These are phyloP conservation scores for Calidris pygmaea DNA, from an alignment of 2,113 vertebrate genomes.

Conservation along the genomic window DNA sequence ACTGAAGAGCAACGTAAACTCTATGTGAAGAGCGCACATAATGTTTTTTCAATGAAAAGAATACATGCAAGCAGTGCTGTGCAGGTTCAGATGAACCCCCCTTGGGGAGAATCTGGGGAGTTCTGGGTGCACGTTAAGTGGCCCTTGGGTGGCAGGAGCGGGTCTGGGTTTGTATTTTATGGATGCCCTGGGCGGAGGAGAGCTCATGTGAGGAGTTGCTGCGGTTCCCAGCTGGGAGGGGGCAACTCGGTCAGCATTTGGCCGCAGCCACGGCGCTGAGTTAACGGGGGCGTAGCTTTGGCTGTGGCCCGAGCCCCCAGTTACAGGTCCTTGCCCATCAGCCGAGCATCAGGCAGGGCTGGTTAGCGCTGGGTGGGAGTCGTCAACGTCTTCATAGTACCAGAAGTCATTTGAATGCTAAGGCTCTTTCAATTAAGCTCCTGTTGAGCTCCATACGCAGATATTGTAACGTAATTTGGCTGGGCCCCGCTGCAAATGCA, in stretches of 20 bases:
- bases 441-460: neutral
- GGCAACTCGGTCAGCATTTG: neutral
- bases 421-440: constrained; percentile 30
- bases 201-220: neutral
- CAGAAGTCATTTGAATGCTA: constrained; percentile 29
- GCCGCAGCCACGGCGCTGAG: neutral
- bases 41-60: neutral
- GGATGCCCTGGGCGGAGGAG: neutral
- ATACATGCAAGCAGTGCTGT: neutral
- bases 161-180: neutral
- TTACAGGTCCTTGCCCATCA: neutral
- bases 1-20: neutral
- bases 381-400: neutral
- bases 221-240: constrained; percentile 28
- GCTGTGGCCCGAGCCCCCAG: neutral
- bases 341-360: neutral
- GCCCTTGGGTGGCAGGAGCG: neutral
- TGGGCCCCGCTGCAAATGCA: neutral
- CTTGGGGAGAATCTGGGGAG: neutral
- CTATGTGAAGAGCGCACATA: neutral
- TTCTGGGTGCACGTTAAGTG: neutral
- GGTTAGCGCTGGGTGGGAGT: neutral
- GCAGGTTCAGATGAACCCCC: neutral
- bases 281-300: neutral
- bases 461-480: constrained; percentile 38